Evolutionary conservation across 2,797 vertebrate genomes (phyloP).

Genomic region (Hydrocynus forskahlii): DNA sequence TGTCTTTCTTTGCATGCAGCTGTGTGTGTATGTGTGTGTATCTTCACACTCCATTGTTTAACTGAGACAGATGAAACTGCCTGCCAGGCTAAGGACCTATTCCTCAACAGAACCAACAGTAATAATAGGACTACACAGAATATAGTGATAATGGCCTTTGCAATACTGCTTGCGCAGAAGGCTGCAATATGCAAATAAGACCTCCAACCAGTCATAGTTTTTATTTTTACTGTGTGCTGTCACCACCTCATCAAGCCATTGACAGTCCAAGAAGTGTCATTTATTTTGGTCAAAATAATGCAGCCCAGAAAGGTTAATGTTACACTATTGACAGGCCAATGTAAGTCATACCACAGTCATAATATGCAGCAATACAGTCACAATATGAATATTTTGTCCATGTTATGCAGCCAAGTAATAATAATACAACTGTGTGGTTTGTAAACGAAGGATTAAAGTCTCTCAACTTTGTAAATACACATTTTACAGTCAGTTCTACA

Average conservation of each 20-base stretch:
- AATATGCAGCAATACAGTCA: background rate
- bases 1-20: conserved; percentile 24
- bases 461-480: too few species aligned
- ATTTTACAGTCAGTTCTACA: too few species aligned
- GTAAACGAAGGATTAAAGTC: too few species aligned
- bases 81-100: background rate
- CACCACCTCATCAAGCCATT: background rate
- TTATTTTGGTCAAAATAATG: background rate
- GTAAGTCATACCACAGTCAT: background rate
- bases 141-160: background rate
- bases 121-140: background rate
- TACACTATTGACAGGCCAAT: too few species aligned
- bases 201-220: background rate
- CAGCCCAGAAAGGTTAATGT: background rate
- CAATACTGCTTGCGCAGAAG: background rate
- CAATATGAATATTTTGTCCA: background rate
- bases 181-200: background rate
- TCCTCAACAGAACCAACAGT: conserved; percentile 1
- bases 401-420: too few species aligned
- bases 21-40: conserved; percentile 14
- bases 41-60: conserved; percentile 21
- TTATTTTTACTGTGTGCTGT: background rate
- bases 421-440: too few species aligned
- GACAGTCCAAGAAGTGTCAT: background rate
- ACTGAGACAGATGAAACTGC: background rate